Percentiles rank a stretch among this genome's conserved stretches.
Conservation (phyloP, 2,797 vertebrate genomes). For the Coreius guichenoti region DNA sequence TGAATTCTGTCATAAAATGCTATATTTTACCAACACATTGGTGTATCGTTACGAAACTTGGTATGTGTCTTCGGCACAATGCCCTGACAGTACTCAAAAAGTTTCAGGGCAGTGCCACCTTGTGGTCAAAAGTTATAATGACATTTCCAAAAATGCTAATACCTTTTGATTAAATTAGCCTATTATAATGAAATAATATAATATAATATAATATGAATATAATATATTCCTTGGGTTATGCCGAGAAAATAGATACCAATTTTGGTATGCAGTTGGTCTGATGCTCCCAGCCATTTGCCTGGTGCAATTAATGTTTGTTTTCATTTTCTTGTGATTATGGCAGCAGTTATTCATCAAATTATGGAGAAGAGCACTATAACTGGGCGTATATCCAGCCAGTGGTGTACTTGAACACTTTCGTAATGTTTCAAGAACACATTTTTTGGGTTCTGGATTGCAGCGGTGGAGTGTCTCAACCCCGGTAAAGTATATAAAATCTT, state of each 20-base stretch:
- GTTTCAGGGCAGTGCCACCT: background rate
- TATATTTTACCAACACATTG: background rate
- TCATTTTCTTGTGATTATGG: conserved; percentile 10
- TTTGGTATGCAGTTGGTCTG: no score
- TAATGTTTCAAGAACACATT: background rate
- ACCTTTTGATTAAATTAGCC: background rate
- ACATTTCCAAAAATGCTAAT: no score
- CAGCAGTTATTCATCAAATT: conserved; percentile 20
- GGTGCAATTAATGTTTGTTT: background rate
- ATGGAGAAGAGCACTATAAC: conserved; percentile 8
- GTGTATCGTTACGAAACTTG: background rate
- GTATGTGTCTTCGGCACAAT: background rate
- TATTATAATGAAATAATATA: no score
- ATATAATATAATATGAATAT: no score
- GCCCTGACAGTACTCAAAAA: background rate
- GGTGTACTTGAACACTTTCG: background rate
- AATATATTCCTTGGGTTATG: no score
- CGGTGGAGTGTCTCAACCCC: background rate
- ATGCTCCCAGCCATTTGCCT: background rate
- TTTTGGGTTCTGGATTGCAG: background rate
- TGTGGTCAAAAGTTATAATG: no score
- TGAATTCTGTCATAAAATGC: background rate
- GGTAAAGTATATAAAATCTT: background rate
- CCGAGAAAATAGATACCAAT: no score
- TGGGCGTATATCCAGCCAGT: background rate